Evolutionary conservation across 2,113 vertebrate genomes (phyloP), one percentile per base, ranked within the genome.

Genomic region (Eretmochelys imbricata): DNA sequence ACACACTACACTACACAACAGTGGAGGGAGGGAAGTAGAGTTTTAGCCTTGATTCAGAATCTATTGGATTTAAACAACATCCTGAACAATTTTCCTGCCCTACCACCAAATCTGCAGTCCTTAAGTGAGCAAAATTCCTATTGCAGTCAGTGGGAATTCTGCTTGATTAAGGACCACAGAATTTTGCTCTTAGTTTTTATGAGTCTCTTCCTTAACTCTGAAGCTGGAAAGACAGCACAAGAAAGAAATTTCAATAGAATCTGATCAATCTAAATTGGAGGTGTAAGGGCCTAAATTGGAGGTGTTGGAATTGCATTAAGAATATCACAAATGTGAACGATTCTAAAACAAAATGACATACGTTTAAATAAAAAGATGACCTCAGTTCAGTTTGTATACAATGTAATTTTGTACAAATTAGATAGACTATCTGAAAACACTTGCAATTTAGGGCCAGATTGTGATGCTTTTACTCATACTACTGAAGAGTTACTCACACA

Each of bases 51-150:
- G 38, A 81, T 75, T 81, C 25, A 87, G 80, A 87, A 50, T 81
- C 91, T 25, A 79, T 7, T 82, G 62, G 89, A 59, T 87, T 95
- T 49, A 50, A 48, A 10, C 92, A 88, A 57, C 2, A 85, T 95
- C 87, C 48, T 46, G 87, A 80, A 78, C 38, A 49, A 24, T 85
- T 69, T 80, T 22, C 11, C 76, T 20, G 25, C 7, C 35, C 2
- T 72, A 93, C 17, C 7, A 20, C 10, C 29, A 76, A 93, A 87
- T 55, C 84, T 42, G 49, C 48, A 22, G 3, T 31, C 10, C 79
- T 57, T 53, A 48, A 92, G 46, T 79, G 20, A 86, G 54, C 53
- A 91, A 92, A 94, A 90, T 42, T 22, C 1, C 27, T 4, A 46
- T 54, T 4, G 1, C 78, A 94, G 72, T 35, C 3, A 53, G 75